Evolutionary conservation across 2,888 invertebrate genomes (phyloP).

Genomic region (Parelbella ahira): DNA sequence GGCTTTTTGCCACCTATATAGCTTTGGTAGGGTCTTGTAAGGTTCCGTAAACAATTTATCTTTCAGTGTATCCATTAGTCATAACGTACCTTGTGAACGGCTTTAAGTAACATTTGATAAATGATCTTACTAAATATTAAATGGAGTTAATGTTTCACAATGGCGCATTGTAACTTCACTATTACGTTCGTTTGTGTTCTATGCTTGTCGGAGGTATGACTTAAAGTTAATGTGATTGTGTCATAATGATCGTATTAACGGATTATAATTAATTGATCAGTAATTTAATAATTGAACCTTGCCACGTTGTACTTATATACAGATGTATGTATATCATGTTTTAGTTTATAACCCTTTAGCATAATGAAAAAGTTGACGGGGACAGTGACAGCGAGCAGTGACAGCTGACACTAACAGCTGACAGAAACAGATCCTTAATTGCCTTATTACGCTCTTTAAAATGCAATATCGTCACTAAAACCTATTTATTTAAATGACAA

Average conservation of each 20-base stretch:
- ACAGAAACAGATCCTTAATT: no score
- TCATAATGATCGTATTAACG: not conserved
- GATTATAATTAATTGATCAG: not conserved
- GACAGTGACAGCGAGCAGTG: no score
- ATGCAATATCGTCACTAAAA: no score
- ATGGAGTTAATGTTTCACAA: conserved; percentile 20
- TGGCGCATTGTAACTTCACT: conserved; percentile 13
- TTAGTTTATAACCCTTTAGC: no score
- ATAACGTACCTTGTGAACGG: conserved; percentile 11
- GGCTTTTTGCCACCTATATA: no score
- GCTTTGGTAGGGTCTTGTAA: no score
- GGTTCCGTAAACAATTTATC: conserved; percentile 17
- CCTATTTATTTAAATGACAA: no score
- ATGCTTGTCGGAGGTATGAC: not conserved
- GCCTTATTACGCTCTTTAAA: no score
- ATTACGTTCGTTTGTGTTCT: conserved; percentile 16
- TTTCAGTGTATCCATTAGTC: conserved; percentile 19
- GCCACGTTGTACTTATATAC: no score
- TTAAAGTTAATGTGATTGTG: conserved; percentile 2
- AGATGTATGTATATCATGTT: no score
- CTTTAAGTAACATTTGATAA: conserved; percentile 19
- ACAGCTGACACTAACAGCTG: no score
- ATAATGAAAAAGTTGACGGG: no score
- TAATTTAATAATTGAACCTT: conserved; percentile 1
- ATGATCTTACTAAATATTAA: conserved; percentile 16